Base-by-base conservation (phyloP, 2,888 invertebrate genomes). In the Cephus runcator region DNA sequence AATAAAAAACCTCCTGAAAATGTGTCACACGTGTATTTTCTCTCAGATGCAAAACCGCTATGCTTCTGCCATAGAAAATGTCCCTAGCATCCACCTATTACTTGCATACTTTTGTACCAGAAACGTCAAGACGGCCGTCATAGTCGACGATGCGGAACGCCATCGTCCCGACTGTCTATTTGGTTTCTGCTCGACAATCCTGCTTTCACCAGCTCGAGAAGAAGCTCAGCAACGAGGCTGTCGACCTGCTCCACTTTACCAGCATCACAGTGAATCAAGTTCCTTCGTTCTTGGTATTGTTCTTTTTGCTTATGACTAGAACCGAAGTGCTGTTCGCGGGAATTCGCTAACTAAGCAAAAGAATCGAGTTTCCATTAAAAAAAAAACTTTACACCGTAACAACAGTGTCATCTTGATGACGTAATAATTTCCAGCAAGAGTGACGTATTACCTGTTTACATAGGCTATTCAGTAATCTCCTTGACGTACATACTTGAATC, bases 301-400 rank as follows among this genome's bases (percentile, higher is more conserved):
- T 71, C 73, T 33, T 77, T 77, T 73, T 78, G 79, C 75, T 79
- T 76, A 81, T 80, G 79, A 73, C 79, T 77, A 75, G 73, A 35
- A 71, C 78, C 80, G 80, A 79, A 71, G 80, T 77, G 76, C 56
- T 77, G 79, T 80, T 83, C 83, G 79, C 81, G 83, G 76, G 82
- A 75, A 83, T 83, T 79, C 35, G 77, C 69, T 79, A 82, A 76
- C 79, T 82, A 83, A 79, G 83, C 77, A 80, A 78, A 79, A 79
- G 80, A 82, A 75, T 83, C 82, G 76, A 82, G 77, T 83, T 83
- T 79, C 83, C 82, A 78, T 83, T 82, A 9, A 76, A 76, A 75
- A 76, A 76, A 75, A 75, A 77, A 56, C 79, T 78, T 76, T 75
- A 82, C 71, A 76, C 79, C 73, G 73, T 71, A 6, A 23, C 23